Evolutionary conservation across 1,140 invertebrate genomes (phyloP).

Genomic region (Scaptomyza montana): DNA sequence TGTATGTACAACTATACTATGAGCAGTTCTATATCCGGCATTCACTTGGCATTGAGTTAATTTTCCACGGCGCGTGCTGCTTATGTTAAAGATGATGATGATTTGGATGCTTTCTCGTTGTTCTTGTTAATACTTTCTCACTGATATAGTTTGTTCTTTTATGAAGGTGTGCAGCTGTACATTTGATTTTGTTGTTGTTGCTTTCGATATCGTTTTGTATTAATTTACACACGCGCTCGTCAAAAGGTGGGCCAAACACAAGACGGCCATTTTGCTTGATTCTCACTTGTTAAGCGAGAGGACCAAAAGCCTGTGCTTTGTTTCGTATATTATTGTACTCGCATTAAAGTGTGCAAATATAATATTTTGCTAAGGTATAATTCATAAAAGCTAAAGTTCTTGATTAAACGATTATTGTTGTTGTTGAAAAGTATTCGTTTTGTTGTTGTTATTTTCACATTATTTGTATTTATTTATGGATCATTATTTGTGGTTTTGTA

Average conservation of each 20-base stretch:
- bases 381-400: conserved; percentile 4
- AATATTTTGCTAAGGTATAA: conserved; percentile 7
- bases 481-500: conserved; percentile 56
- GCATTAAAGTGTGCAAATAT: conserved; percentile 22
- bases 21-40: conserved; percentile 43
- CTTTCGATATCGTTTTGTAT: conserved; percentile 29
- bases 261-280: conserved; percentile 45
- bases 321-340: conserved; percentile 43
- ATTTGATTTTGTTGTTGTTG: not conserved
- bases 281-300: conserved; percentile 6
- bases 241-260: conserved; percentile 65
- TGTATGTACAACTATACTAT: conserved; percentile 28
- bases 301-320: conserved; percentile 47
- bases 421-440: conserved; percentile 2
- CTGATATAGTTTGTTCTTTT: conserved; percentile 19
- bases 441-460: conserved; percentile 30
- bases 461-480: conserved; percentile 50
- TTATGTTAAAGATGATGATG: conserved; percentile 34
- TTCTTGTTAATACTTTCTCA: conserved; percentile 40
- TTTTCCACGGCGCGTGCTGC: conserved; percentile 56
- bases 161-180: conserved; percentile 12
- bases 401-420: conserved; percentile 22
- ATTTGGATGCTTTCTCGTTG: conserved; percentile 8
- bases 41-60: conserved; percentile 74
- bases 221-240: conserved; percentile 68